Evolutionary conservation across 2,113 vertebrate species (phyloP), one percentile per base, ranked within the genome.

Genomic region (Aegotheles bennettii): DNA sequence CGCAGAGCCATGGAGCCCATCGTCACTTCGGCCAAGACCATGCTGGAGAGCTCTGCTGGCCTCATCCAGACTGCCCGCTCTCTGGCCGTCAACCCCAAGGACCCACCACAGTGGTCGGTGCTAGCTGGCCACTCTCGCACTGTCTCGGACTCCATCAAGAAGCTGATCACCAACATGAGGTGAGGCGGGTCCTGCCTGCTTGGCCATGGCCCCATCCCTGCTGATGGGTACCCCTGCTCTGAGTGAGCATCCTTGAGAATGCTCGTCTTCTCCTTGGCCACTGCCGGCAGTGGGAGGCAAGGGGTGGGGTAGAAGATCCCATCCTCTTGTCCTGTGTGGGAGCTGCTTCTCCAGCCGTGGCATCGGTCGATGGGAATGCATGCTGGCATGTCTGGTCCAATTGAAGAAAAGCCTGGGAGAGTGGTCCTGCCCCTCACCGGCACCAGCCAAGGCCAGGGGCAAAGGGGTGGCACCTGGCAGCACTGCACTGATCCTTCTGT

Each of bases 111-210:
- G 95, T 99, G 99, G 99, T 99, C 99, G 0, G 98, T 99, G 80
- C 97, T 99, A 87, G 99, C 99, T 0, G 97, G 99, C 47, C 99
- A 99, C 96, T 99, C 99, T n/a, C 98, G 99, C n/a, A 99, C 99
- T 0, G 99, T 99, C 94, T 99, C 99, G 0, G 99, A 99, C 93
- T 99, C 99, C 92, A 99, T 99, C 96, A 99, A 99, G 98, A 99
- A 99, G 65, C 98, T 99, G 31, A 99, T 99, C 80, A 99, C 99
- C 75, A 99, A 99, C 97, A 99, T 99, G 99, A 99, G 99, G 99
- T 99, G 96, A 65, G 92, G 19, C 29, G 12, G 31, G 16, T 15
- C 29, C 43, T 53, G n/a, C 11, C 5, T 4, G 6, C 35, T 48
- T 28, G 42, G 56, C 48, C 7, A 7, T 10, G 25, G 40, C 40